phyloP scores from a whole-genome alignment of 2,113 vertebrate genomes.

The Mustela nigripes region DNA sequence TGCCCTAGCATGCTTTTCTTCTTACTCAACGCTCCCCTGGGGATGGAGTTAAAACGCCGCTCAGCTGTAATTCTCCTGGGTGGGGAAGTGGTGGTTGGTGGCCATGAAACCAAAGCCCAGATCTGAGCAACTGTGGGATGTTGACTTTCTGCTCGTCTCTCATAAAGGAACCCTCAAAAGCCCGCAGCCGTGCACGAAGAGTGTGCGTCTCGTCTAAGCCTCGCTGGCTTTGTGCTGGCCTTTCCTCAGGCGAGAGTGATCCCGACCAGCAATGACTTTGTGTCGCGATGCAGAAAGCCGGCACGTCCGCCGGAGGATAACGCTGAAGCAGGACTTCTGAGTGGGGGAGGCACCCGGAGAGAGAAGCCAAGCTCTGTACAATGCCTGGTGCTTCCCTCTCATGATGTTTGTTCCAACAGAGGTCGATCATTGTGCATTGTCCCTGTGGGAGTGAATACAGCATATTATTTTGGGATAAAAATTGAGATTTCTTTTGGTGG shows the following conservation, averaged over 20 bases:
- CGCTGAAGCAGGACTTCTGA: conserved; percentile 61
- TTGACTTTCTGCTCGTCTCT: conserved; percentile 67
- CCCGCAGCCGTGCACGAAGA: conserved; percentile 32
- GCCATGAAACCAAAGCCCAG: conserved; percentile 61
- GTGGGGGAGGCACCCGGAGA: conserved; percentile 22
- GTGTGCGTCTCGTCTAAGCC: conserved; percentile 63
- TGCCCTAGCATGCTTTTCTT: conserved; percentile 72
- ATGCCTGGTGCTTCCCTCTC: background rate
- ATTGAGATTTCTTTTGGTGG: conserved; percentile 59
- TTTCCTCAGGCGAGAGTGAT: conserved; percentile 69
- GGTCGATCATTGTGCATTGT: conserved; percentile 68
- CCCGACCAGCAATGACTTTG: conserved; percentile 73
- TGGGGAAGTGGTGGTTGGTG: conserved; percentile 40
- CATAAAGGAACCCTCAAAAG: conserved; percentile 68
- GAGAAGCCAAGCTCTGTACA: conserved; percentile 16
- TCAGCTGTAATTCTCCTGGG: conserved; percentile 73
- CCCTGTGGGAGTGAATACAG: conserved; percentile 43
- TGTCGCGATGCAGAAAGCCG: conserved; percentile 71
- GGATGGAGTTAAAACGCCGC: conserved; percentile 62
- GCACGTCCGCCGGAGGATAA: background rate
- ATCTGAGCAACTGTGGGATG: conserved; percentile 64
- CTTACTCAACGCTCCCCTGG: conserved; percentile 66
- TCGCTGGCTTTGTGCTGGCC: conserved; percentile 50
- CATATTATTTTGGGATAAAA: conserved; percentile 55
- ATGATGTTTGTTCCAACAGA: conserved; percentile 38